Evolutionary conservation across 2,888 invertebrate genomes (phyloP).

Genomic region (Drosophila percnosoma): DNA sequence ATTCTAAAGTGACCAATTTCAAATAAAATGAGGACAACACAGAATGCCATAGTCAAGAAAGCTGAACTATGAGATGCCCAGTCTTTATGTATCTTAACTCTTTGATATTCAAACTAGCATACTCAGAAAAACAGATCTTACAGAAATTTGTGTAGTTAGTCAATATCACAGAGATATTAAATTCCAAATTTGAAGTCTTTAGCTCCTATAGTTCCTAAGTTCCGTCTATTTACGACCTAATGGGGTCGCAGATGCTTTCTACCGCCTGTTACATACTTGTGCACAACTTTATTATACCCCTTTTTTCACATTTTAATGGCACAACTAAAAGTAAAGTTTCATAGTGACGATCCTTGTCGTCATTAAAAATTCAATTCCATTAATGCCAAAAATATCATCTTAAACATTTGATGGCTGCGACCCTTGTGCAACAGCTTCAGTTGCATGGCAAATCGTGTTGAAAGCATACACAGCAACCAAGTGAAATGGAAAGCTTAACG

Average conservation of each 20-base stretch:
- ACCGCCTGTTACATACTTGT: not conserved
- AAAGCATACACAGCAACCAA: not conserved
- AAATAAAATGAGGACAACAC: not conserved
- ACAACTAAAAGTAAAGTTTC: not conserved
- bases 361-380: not conserved
- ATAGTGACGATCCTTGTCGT: not conserved
- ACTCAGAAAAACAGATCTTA: not conserved
- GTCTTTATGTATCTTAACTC: not conserved
- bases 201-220: not conserved
- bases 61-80: not conserved
- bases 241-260: not conserved
- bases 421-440: not conserved
- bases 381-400: not conserved
- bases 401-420: slow-evolving; percentile 10
- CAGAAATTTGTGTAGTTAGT: not conserved
- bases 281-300: not conserved
- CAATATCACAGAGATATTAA: not conserved
- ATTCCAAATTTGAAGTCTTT: not conserved
- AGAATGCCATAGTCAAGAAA: not conserved
- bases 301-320: not conserved
- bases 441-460: slow-evolving; percentile 17
- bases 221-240: not conserved
- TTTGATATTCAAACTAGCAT: not conserved
- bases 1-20: not conserved
- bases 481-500: slow-evolving; percentile 70